Evolutionary conservation across 1,140 invertebrate species (phyloP), one percentile per base, ranked within the genome.

Genomic region (Helicoverpa armigera): DNA sequence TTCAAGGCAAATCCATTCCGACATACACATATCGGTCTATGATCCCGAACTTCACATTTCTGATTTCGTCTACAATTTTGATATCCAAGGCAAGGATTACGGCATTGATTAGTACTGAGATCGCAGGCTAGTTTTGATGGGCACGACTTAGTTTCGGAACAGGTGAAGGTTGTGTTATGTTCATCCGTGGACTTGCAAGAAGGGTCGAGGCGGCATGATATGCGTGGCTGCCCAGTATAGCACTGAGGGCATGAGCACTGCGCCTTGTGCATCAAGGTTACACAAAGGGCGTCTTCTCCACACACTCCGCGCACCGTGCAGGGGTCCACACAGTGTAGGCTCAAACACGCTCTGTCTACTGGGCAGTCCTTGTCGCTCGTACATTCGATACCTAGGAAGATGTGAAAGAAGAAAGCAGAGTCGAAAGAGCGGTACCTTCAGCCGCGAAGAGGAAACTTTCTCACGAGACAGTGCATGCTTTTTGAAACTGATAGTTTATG

Each of bases 311-410:
- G 96, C 85, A 98, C 95, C 86, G 96, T 97, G 95, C 98, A 99
- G 83, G 98, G 98, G 95, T 99, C 98, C 94, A 98, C 96, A 94
- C 98, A 99, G 90, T 96, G 96, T 90, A 96, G 96, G 95, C 97
- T 97, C 94, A 98, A 97, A 96, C 98, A 99, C 91, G 98, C 97
- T 96, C 98, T 98, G 95, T 98, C 98, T 95, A 97, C 97, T 82
- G 98, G 96, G 96, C 98, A 99, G 95, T 98, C 98, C 95, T 96
- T 96, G 96, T 99, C 98, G 94, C 97, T 97, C 95, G 97, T 97
- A 96, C 98, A 99, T 96, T 98, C 97, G 96, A 97, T 97, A 96
- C 98, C 98, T 98, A 96, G 95, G 95, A 95, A 95, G 95, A 96
- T 93, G 96, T 95, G 95, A 96, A 96, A 96, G 95, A 96, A 96